A percentile compares a stretch with the other conserved stretches of the same genome.
These are phyloP conservation scores for Heliothis peltigera DNA, from an alignment of 2,888 invertebrate species.

Conservation along the genomic window DNA sequence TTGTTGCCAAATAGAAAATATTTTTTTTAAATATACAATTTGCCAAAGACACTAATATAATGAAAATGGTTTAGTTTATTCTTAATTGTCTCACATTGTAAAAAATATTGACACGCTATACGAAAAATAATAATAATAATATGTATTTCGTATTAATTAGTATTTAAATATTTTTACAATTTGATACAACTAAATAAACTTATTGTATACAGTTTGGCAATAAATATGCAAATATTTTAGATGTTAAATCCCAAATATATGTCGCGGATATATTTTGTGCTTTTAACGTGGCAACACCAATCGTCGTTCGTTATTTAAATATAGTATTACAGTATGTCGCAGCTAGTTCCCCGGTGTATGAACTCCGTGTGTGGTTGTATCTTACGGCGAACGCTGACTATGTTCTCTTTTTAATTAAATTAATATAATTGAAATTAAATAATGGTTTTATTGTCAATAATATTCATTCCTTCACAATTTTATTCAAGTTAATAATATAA, in stretches of 20 bases:
- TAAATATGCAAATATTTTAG: slow-evolving; percentile 1
- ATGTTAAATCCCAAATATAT: neutral
- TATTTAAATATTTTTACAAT: neutral
- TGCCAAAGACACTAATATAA: slow-evolving; percentile 26
- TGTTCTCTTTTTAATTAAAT: slow-evolving; percentile 63
- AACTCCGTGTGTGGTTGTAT: slow-evolving; percentile 52
- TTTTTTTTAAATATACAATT: slow-evolving; percentile 7
- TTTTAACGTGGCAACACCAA: slow-evolving; percentile 12
- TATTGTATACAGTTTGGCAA: slow-evolving; percentile 12
- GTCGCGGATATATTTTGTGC: slow-evolving; percentile 21
- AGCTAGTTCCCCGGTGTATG: slow-evolving; percentile 38
- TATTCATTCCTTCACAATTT: too few species aligned
- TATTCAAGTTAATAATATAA: too few species aligned
- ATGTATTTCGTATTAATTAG: too few species aligned
- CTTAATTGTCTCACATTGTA: neutral
- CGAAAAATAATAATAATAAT: too few species aligned
- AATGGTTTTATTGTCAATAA: slow-evolving; percentile 44
- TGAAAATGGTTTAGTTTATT: slow-evolving; percentile 4
- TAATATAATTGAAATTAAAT: slow-evolving; percentile 59
- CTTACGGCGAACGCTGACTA: slow-evolving; percentile 58
- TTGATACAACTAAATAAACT: neutral
- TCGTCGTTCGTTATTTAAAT: slow-evolving; percentile 28
- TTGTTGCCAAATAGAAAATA: slow-evolving; percentile 1
- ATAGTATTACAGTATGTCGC: slow-evolving; percentile 51
- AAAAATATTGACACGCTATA: neutral